These are phyloP conservation scores for Ashinkailepas kermadecensis DNA, from an alignment of 2,888 invertebrate genomes.

Conservation along the genomic window DNA sequence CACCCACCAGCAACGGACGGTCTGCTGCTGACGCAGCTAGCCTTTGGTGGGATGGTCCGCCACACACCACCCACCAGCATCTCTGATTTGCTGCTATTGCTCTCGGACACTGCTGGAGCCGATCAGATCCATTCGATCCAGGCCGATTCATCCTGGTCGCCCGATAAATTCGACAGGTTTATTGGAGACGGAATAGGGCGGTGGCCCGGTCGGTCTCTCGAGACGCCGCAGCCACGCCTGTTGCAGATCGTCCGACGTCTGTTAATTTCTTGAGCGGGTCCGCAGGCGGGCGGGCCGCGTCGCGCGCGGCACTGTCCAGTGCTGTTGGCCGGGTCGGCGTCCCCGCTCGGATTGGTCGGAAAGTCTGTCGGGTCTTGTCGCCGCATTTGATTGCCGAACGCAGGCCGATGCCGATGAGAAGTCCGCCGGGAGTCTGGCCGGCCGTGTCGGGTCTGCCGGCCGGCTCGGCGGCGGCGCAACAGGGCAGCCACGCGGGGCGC, in stretches of 20 bases:
- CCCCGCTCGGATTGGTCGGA: too few relatives aligned
- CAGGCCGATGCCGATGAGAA: too few relatives aligned
- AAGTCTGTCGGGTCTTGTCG: too few relatives aligned
- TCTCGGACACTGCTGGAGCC: too few relatives aligned
- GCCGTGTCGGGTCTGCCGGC: too few relatives aligned
- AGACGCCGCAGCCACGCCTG: not conserved
- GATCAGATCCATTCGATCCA: not conserved
- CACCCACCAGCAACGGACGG: too few relatives aligned
- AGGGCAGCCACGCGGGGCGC: too few relatives aligned
- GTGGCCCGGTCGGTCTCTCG: not conserved
- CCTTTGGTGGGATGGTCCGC: too few relatives aligned
- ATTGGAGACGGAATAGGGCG: not conserved
- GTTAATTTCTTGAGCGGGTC: not conserved
- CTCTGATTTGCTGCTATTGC: slow-evolving; percentile 10
- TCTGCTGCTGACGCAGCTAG: too few relatives aligned
- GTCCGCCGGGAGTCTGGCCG: too few relatives aligned
- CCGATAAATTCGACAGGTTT: slow-evolving; percentile 21
- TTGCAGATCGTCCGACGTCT: not conserved
- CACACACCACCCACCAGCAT: not conserved
- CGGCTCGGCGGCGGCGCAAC: too few relatives aligned
- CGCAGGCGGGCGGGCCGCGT: not conserved
- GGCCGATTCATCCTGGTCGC: not conserved
- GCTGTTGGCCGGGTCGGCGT: not conserved
- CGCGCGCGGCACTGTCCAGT: not conserved
- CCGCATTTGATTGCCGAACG: too few relatives aligned